Evolutionary conservation across 2,113 vertebrate genomes (phyloP), one percentile per base, ranked within the genome.

Genomic region (Cranoglanis bouderius): DNA sequence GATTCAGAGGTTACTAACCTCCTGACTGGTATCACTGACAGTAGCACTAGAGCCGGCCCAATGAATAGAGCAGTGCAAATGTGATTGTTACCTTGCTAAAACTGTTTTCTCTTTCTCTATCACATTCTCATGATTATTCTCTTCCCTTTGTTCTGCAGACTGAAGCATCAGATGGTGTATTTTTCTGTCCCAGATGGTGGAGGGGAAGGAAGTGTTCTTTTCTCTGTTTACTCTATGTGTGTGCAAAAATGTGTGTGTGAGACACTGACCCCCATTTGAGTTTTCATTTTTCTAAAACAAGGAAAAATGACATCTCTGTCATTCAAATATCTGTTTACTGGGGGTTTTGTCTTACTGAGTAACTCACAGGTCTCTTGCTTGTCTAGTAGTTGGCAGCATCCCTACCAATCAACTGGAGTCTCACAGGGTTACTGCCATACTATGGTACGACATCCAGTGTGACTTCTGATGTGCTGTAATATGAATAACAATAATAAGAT

Each of bases 131-230:
- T 75, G 3, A 75, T 43, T 75, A 43, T 40, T 43, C 9, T 26
- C 40, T 75, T 26, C 21, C 3, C 12, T 43, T 74, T 75, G 19
- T 43, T 75, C 7, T 46, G 72, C 19, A 40, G 19, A 19, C 0
- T 1, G 3, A 43, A 43, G 21, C 19, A 75, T 43, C 72, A 75
- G 72, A 75, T 75, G 72, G 38, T 75, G 38, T 2, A 38, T 38
- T 75, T 40, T 75, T 26, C 43, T 75, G 38, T 75, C 72, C 38
- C 72, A 75, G 72, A 75, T 75, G 72, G 72, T 43, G 38, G 40
- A 75, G 21, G 21, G 38, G 38, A 24, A 75, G 72, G 72, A 75
- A 75, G 72, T 46, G 72, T 75, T 75, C 38, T 75, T 43, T 75
- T 75, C 72, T 75, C 21, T 75, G 38, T 75, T 75, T 75, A 75